Conservation (phyloP, 2,113 vertebrate species). For the Oryctolagus cuniculus region mOryCun1.1 NC_091439.1:110242001-110242500, state of each 20-base stretch:
- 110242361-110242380: background rate
- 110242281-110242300: background rate
- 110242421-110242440: background rate
- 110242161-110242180: background rate
- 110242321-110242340: background rate
- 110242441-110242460: background rate
- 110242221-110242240: background rate
- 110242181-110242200: background rate
- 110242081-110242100: background rate
- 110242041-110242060: too few relatives aligned
- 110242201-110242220: background rate
- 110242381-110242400: background rate
- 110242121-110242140: conserved; percentile 34
- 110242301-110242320: background rate
- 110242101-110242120: background rate
- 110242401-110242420: background rate
- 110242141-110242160: background rate
- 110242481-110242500: background rate
- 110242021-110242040: too few relatives aligned
- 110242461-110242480: background rate
- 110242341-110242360: background rate
- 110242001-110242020: too few relatives aligned
- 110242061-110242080: too few relatives aligned
- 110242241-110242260: background rate
- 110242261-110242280: background rate